A percentile compares a stretch with the other conserved stretches of the same genome.
Conservation (phyloP, 2,888 invertebrate genomes). For the Malthinus seriepunctatus region DNA sequence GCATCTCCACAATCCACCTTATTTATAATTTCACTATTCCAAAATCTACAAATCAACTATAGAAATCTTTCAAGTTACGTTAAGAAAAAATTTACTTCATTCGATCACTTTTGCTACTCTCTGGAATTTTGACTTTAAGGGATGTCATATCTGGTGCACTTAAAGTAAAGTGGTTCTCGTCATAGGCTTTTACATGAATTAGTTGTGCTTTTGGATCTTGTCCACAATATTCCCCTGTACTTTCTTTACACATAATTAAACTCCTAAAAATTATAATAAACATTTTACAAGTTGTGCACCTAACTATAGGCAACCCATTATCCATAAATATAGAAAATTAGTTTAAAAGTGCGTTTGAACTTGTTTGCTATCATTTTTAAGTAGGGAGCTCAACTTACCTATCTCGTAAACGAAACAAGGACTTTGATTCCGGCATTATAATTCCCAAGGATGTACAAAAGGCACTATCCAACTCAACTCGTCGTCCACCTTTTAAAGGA, state of each 20-base stretch:
- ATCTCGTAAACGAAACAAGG: conserved; percentile 25
- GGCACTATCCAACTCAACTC: conserved; percentile 42
- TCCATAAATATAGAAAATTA: too few species aligned
- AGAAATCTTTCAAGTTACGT: not conserved
- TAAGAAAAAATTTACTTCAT: not conserved
- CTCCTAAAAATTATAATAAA: not conserved
- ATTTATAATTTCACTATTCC: not conserved
- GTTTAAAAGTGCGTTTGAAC: too few species aligned
- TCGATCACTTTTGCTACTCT: not conserved
- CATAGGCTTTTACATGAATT: conserved; percentile 52
- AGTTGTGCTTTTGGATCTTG: conserved; percentile 56
- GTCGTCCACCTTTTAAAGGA: conserved; percentile 53
- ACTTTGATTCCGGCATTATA: conserved; percentile 17
- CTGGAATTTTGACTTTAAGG: conserved; percentile 51
- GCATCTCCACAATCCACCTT: conserved; percentile 64
- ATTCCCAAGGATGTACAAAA: conserved; percentile 47
- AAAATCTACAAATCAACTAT: not conserved
- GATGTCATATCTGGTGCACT: conserved; percentile 56
- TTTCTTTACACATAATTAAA: not conserved
- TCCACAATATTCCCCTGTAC: conserved; percentile 46
- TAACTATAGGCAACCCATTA: too few species aligned
- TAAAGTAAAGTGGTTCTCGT: conserved; percentile 51
- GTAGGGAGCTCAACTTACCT: too few species aligned
- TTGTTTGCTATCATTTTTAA: too few species aligned
- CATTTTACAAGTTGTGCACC: not conserved